Percentiles rank a stretch among this genome's conserved stretches.
Evolutionary conservation across 2,888 invertebrate genomes (phyloP).

Genomic region (Rhamnusium bicolor): DNA sequence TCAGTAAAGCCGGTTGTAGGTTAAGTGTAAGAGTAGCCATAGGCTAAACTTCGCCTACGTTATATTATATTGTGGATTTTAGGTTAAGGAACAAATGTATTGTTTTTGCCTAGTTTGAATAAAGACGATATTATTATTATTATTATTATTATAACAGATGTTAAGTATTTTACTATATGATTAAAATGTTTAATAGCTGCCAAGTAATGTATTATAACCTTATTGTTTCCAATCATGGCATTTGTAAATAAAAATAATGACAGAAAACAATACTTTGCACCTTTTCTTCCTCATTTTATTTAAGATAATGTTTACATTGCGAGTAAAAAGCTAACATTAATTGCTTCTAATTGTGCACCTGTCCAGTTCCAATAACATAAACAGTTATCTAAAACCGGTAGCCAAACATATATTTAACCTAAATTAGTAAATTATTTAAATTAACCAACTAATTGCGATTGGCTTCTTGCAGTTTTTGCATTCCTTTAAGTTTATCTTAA

Average conservation of each 20-base stretch:
- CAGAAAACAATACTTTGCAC: neutral
- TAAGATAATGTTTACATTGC: slow-evolving; percentile 3
- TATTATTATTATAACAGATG: too few relatives aligned
- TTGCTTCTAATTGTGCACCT: slow-evolving; percentile 19
- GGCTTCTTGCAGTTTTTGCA: slow-evolving; percentile 38
- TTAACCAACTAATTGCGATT: slow-evolving; percentile 53
- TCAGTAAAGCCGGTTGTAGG: too few relatives aligned
- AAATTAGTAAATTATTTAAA: slow-evolving; percentile 59
- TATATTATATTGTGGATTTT: too few relatives aligned
- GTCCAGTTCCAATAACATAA: slow-evolving; percentile 15
- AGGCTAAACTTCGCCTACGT: too few relatives aligned
- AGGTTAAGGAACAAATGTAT: too few relatives aligned
- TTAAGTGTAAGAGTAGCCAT: too few relatives aligned
- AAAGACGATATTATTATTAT: too few relatives aligned
- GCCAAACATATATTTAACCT: slow-evolving; percentile 50
- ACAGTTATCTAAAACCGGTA: slow-evolving; percentile 53
- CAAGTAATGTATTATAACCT: neutral
- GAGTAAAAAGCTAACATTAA: neutral
- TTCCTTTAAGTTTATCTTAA: slow-evolving; percentile 48
- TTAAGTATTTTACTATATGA: too few relatives aligned
- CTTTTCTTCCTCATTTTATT: neutral
- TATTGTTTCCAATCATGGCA: neutral
- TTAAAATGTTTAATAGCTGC: neutral
- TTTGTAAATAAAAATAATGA: neutral
- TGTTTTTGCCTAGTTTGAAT: too few relatives aligned